Evolutionary conservation across 2,888 invertebrate species (phyloP), one percentile per base, ranked within the genome.

Genomic region (Papilio protenor): DNA sequence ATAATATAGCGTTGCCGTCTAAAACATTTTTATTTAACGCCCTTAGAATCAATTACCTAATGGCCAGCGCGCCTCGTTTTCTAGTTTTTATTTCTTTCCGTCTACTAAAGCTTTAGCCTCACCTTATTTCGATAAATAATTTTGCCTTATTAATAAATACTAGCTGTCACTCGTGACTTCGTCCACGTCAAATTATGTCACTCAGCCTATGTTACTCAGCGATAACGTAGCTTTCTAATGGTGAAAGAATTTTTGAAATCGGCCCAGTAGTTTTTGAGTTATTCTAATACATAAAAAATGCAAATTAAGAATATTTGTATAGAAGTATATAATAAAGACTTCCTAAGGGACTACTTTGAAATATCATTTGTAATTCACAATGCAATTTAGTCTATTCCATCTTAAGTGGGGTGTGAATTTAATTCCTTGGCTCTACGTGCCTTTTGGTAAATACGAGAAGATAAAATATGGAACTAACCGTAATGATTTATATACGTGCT

Each of bases 11-110:
- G 69, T 69, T 69, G 66, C 57, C 57, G n/a, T 55, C 71, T 75
- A 59, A 55, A 72, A 52, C 21, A 52, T 59, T 75, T 75, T 72
- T 76, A 61, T 59, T 78, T 76, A 73, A 78, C 76, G 27, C 73
- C 76, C 72, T 59, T 73, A 76, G 76, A 33, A 79, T 79, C 73
- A 79, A 79, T 79, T 79, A 79, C 76, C 73, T 79, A 76, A 79
- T 79, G 78, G 76, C n/a, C 69, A 79, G 69, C 75, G 57, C 73
- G 33, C 78, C 76, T 76, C 52, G 78, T 73, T 76, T 69, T 69
- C 66, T 40, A 69, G 61, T 73, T 55, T 33, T 33, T 21, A 55
- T 64, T 59, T 16, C 64, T 66, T 75, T 64, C 52, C 66, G 10
- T 75, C 49, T 21, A 27, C 16, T 73, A 69, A 76, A 79, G 27